Conservation (phyloP, 2,113 vertebrate genomes). For the Hylia prasina region DNA sequence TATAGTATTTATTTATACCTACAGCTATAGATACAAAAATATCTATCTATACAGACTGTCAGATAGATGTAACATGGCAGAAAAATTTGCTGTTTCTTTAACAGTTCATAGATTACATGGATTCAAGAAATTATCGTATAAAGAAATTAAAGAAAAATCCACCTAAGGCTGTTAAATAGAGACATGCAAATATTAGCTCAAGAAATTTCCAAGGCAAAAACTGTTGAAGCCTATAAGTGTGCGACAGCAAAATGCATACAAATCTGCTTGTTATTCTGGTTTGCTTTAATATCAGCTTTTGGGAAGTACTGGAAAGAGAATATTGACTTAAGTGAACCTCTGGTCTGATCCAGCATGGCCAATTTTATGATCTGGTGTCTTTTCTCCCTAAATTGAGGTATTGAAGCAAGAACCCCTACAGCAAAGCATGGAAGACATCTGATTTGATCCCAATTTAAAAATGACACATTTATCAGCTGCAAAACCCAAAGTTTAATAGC, state of each 20-base stretch:
- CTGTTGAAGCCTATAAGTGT: fast-evolving
- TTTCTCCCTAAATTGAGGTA: background rate
- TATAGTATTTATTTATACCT: background rate
- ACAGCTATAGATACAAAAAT: background rate
- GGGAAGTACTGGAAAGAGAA: background rate
- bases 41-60: background rate
- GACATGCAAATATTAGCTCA: background rate
- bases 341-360: background rate
- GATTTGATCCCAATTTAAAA: background rate
- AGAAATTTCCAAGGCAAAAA: background rate
- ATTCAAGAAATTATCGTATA: background rate
- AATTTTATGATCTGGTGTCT: background rate
- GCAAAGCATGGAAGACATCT: background rate
- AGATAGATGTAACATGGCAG: background rate
- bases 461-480: background rate
- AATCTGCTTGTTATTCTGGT: background rate
- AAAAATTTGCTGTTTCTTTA: background rate
- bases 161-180: background rate
- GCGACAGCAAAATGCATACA: background rate
- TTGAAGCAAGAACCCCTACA: background rate
- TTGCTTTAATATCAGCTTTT: background rate
- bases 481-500: background rate
- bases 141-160: background rate
- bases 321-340: background rate
- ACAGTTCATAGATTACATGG: background rate